Conservation (phyloP, 1,140 invertebrate species). For the Heliconius hermathena region DNA sequence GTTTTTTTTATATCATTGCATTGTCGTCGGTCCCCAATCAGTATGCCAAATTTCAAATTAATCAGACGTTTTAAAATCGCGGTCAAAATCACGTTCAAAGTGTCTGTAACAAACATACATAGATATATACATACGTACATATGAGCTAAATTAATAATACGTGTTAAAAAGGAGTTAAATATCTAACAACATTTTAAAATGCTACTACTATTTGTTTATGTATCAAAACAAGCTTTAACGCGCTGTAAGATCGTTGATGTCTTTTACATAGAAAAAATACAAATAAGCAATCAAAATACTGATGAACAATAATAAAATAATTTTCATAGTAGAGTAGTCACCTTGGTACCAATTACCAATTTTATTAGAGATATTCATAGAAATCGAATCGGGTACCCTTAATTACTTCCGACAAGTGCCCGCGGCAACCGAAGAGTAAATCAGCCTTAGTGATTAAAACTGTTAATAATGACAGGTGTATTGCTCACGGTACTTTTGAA, state of each 20-base stretch:
- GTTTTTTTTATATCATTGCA: too few species aligned
- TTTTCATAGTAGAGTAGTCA: not conserved
- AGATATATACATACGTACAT: too few species aligned
- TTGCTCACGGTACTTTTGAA: slow-evolving; percentile 30
- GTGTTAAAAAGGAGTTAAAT: not conserved
- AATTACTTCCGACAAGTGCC: slow-evolving; percentile 35
- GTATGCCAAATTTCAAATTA: too few species aligned
- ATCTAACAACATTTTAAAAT: not conserved
- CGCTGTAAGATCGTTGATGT: not conserved
- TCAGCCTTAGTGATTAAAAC: slow-evolving; percentile 37
- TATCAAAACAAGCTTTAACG: not conserved
- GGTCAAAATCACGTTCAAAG: too few species aligned
- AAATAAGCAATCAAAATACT: not conserved
- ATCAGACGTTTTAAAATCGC: too few species aligned
- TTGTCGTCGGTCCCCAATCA: too few species aligned
- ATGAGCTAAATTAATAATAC: too few species aligned
- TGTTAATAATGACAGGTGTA: slow-evolving; percentile 41
- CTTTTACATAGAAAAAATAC: not conserved
- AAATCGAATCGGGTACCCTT: slow-evolving; percentile 30
- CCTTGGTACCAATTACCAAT: not conserved
- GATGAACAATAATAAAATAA: not conserved
- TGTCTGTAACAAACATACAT: too few species aligned
- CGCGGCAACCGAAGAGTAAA: slow-evolving; percentile 29
- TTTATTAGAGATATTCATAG: slow-evolving; percentile 14
- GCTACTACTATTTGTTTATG: too few species aligned